These are phyloP conservation scores for Acromyrmex heyeri DNA, from an alignment of 1,140 invertebrate species.

Conservation along the genomic window DNA sequence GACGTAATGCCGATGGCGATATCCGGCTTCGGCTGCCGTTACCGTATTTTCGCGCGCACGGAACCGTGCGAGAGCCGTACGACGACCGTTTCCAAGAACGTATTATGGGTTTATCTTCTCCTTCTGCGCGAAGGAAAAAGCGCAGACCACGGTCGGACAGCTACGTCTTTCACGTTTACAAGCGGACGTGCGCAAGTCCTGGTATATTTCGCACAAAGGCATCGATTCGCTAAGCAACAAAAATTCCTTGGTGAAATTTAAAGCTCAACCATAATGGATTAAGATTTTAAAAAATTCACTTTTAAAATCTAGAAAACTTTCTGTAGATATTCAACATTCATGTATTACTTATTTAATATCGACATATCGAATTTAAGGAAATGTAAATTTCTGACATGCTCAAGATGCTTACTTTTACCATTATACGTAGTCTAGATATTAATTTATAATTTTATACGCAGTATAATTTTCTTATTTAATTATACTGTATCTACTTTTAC, in stretches of 20 bases:
- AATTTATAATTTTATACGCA: neutral
- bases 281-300: neutral
- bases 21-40: constrained; percentile 68
- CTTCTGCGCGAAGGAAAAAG: constrained; percentile 66
- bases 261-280: neutral
- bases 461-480: constrained; percentile 1
- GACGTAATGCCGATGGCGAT: constrained; percentile 70
- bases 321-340: neutral
- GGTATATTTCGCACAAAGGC: constrained; percentile 52
- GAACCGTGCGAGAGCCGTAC: constrained; percentile 45
- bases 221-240: constrained; percentile 36
- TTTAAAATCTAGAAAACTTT: neutral
- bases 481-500: neutral
- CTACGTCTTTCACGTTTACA: constrained; percentile 27
- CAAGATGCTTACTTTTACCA: neutral
- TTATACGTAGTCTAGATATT: neutral
- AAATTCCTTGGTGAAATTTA: neutral
- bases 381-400: neutral
- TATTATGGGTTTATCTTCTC: constrained; percentile 72
- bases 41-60: constrained; percentile 64
- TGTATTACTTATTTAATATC: neutral
- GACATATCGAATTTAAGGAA: neutral
- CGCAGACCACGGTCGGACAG: constrained; percentile 54
- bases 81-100: constrained; percentile 70
- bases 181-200: constrained; percentile 29